phyloP scores from a whole-genome alignment of 1,140 invertebrate species.

The Cydia splendana region DNA sequence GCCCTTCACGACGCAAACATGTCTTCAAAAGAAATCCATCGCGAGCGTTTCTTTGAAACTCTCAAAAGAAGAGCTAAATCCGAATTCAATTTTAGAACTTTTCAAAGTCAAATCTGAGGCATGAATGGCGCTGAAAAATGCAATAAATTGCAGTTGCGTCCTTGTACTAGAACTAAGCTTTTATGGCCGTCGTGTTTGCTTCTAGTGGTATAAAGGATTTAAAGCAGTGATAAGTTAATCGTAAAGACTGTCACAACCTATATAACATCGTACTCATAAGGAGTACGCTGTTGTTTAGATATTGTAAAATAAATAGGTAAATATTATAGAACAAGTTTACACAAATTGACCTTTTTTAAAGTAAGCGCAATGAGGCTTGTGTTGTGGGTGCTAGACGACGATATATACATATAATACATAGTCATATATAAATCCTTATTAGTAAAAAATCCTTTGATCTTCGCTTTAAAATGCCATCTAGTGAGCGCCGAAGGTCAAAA shows the following conservation, averaged over 20 bases:
- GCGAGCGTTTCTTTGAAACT: background rate
- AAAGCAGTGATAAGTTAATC: background rate
- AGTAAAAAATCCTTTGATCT: too few relatives aligned
- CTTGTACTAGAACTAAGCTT: constrained; percentile 48
- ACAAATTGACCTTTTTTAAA: too few relatives aligned
- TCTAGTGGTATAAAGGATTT: background rate
- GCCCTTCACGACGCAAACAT: background rate
- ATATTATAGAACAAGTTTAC: too few relatives aligned
- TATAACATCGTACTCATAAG: background rate
- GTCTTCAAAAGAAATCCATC: constrained; percentile 12
- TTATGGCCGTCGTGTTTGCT: constrained; percentile 30
- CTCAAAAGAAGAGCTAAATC: constrained; percentile 21
- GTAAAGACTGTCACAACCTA: background rate
- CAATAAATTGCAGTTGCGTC: constrained; percentile 59
- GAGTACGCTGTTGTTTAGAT: too few relatives aligned
- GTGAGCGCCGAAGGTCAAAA: too few relatives aligned
- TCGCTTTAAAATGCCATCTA: too few relatives aligned
- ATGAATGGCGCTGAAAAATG: constrained; percentile 41
- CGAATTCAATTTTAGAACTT: constrained; percentile 56
- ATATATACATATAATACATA: too few relatives aligned
- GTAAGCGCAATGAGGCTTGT: too few relatives aligned
- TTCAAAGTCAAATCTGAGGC: constrained; percentile 37
- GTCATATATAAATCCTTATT: too few relatives aligned
- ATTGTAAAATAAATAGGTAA: too few relatives aligned
- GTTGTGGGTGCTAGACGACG: too few relatives aligned